Evolutionary conservation across 1,140 invertebrate species (phyloP), one percentile per base, ranked within the genome.

Genomic region (Ptiloglossa arizonensis): DNA sequence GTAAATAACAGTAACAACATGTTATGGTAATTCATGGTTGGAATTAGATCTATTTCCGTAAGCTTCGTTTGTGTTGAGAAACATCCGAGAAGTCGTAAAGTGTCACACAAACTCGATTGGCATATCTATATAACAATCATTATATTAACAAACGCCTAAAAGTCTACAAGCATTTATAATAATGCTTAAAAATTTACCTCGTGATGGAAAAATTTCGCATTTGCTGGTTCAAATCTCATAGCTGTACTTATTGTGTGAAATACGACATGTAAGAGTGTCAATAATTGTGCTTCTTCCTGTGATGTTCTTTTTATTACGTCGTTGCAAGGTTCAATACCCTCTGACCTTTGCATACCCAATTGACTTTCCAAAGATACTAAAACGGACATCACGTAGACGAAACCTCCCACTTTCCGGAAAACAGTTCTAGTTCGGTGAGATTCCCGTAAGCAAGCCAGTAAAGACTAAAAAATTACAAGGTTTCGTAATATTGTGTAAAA

Each of bases 191-290:
- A 62, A 44, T 68, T 50, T 90, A 97, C 97, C 94, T 99, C 98
- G 72, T 97, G 96, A 88, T 98, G 96, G 94, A 99, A 99, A 93
- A 98, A 98, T 90, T 99, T 99, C 0, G 98, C 98, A 93, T 99
- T 99, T 3, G 98, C 98, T 2, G 99, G 99, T 93, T 99, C 99
- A 91, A 98, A 99, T 86, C 99, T 94, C 98, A 99, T 99, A 4
- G 98, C 98, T 4, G 98, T 97, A 77, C 97, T 97, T 59, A 99
- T 95, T 0, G 98, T 99, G 89, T 98, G 97, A 92, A 99, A 99
- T 24, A 99, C 97, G 35, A 97, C 95, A 81, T 97, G 96, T 70
- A 99, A 92, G 46, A 98, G 89, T 46, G 95, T 94, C 50, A 97
- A 90, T 85, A 96, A 93, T 82, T 96, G 91, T 24, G 87, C 76